These are phyloP conservation scores for Agonopterix alstromeriana DNA, from an alignment of 2,888 invertebrate species.

Conservation along the genomic window DNA sequence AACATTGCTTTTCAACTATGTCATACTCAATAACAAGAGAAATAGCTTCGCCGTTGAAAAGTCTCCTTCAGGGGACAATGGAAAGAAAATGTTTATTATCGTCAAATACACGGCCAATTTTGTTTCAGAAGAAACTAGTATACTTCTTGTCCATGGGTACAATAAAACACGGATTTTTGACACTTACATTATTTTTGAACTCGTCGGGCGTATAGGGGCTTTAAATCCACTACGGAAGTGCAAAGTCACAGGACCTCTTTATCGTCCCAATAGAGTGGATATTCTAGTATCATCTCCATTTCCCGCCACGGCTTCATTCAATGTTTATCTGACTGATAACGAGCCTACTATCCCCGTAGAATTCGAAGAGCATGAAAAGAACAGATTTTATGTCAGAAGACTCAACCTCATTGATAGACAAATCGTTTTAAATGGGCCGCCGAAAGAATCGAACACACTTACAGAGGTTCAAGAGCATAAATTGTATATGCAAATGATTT, in stretches of 20 bases:
- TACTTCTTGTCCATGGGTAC: constrained; percentile 57
- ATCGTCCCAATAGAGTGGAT: constrained; percentile 57
- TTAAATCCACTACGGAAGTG: constrained; percentile 51
- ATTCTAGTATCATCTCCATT: constrained; percentile 54
- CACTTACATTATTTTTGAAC: constrained; percentile 52
- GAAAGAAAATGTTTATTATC: constrained; percentile 49
- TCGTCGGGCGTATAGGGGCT: constrained; percentile 42
- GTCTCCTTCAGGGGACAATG: constrained; percentile 39
- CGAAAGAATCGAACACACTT: constrained; percentile 36
- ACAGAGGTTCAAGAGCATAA: constrained; percentile 42
- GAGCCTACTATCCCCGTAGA: constrained; percentile 50
- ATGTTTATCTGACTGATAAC: constrained; percentile 41
- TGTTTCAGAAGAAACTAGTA: constrained; percentile 39
- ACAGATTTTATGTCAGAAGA: constrained; percentile 45
- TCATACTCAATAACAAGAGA: constrained; percentile 44
- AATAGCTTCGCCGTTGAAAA: constrained; percentile 59
- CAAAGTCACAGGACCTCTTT: constrained; percentile 57
- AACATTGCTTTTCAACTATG: constrained; percentile 42
- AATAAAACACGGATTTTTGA: constrained; percentile 68
- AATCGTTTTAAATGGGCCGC: constrained; percentile 37
- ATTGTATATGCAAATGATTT: constrained; percentile 51
- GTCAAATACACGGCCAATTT: constrained; percentile 61
- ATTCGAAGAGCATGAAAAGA: constrained; percentile 19
- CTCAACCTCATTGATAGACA: constrained; percentile 55
- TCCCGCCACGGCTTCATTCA: constrained; percentile 26